Conservation (phyloP, 1,140 invertebrate genomes). For the Drosophila setifemur region DNA sequence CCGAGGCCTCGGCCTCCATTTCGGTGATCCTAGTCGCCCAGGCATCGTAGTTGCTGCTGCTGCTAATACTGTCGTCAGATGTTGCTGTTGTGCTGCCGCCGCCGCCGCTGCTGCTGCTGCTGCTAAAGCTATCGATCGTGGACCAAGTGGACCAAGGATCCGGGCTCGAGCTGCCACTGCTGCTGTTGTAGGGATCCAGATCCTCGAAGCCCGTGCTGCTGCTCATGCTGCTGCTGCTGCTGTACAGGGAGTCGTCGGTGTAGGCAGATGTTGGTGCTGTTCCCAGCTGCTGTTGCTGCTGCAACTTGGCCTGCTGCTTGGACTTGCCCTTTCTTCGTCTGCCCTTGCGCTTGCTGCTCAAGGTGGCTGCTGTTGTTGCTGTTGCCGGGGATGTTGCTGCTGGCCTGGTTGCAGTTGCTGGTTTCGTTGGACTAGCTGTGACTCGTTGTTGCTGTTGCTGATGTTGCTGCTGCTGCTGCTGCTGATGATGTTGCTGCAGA, state of each 20-base stretch:
- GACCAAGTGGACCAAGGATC: conserved; percentile 66
- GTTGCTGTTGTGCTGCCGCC: conserved; percentile 52
- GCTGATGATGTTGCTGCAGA: conserved; percentile 49
- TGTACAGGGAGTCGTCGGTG: conserved; percentile 39
- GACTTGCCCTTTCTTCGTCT: conserved; percentile 68
- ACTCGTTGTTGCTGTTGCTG: conserved; percentile 61
- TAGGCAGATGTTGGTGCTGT: conserved; percentile 28
- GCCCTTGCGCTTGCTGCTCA: conserved; percentile 64
- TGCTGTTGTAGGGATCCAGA: conserved; percentile 11
- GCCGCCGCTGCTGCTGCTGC: conserved; percentile 32
- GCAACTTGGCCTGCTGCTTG: conserved; percentile 14
- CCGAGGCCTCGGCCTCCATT: conserved; percentile 53
- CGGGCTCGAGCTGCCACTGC: conserved; percentile 49
- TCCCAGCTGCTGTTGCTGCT: conserved; percentile 30
- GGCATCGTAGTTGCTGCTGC: conserved; percentile 61
- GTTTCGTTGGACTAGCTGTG: conserved; percentile 76
- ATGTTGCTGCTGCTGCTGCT: conserved; percentile 38
- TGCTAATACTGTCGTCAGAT: conserved; percentile 70
- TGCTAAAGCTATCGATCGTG: conserved; percentile 55
- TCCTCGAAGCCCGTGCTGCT: conserved; percentile 29
- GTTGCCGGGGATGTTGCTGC: conserved; percentile 17
- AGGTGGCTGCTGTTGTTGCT: conserved; percentile 25
- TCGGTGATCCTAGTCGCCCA: conserved; percentile 63
- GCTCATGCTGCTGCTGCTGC: conserved; percentile 46
- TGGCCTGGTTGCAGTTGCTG: conserved; percentile 39